phyloP scores from a whole-genome alignment of 2,888 invertebrate genomes.

The Blera fallax region DNA sequence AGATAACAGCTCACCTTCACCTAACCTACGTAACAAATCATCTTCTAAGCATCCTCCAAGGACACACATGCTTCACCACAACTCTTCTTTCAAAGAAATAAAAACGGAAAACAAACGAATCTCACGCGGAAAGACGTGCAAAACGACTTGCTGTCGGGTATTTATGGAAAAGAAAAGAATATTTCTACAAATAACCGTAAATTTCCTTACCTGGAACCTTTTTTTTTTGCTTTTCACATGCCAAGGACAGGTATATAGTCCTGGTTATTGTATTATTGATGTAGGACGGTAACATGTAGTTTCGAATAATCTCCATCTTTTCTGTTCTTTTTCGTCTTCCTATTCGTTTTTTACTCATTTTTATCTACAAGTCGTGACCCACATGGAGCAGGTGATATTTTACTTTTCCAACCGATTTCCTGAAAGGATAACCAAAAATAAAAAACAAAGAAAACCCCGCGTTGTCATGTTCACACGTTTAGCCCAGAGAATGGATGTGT shows the following conservation, averaged over 20 bases:
- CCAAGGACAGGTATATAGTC: conserved; percentile 36
- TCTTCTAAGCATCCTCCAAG: conserved; percentile 50
- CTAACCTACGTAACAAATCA: conserved; percentile 44
- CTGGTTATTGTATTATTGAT: conserved; percentile 46
- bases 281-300: conserved; percentile 19
- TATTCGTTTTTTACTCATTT: neutral
- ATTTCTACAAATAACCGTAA: conserved; percentile 63
- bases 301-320: conserved; percentile 15
- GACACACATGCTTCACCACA: conserved; percentile 31
- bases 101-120: conserved; percentile 12
- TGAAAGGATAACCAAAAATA: neutral
- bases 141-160: conserved; percentile 10
- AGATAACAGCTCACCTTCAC: conserved; percentile 35
- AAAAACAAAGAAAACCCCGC: too few species aligned
- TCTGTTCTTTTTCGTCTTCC: too few species aligned
- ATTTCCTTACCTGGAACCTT: conserved; percentile 15
- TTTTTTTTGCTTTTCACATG: conserved; percentile 3
- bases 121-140: conserved; percentile 23
- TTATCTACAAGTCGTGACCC: conserved; percentile 16
- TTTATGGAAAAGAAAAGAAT: conserved; percentile 41
- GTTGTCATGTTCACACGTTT: conserved; percentile 23
- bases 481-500: conserved; percentile 6
- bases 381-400: conserved; percentile 39
- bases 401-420: neutral
- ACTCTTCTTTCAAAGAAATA: neutral